Conservation (phyloP, 2,888 invertebrate species). For the Temnothorax ravouxi region DNA sequence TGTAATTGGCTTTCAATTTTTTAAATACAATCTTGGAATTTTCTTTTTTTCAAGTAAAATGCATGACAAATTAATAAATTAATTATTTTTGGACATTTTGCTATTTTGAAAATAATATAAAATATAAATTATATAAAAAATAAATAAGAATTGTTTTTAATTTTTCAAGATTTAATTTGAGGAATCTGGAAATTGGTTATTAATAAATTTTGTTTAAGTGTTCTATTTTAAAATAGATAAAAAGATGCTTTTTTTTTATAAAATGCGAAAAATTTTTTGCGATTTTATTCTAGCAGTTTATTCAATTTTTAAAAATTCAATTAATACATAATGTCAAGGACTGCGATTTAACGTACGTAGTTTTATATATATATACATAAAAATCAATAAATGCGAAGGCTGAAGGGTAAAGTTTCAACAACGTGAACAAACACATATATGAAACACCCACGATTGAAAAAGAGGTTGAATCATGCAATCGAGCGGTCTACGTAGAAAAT, state of each 20-base stretch:
- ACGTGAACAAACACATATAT: slow-evolving; percentile 7
- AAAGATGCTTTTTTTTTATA: background rate
- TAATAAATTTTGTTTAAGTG: background rate
- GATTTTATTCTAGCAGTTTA: background rate
- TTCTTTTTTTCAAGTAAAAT: background rate
- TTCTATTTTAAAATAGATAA: slow-evolving; percentile 2
- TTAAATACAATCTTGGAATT: background rate
- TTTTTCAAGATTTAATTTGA: background rate
- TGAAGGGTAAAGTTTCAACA: slow-evolving; percentile 40
- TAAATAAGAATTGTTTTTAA: background rate
- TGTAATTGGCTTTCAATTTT: background rate
- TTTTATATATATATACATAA: background rate
- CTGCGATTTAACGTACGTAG: slow-evolving; percentile 2
- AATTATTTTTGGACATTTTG: background rate
- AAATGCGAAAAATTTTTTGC: background rate
- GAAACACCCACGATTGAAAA: slow-evolving; percentile 13
- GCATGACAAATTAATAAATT: background rate
- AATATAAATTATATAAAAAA: background rate
- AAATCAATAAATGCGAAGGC: slow-evolving; percentile 28
- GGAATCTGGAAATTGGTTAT: background rate
- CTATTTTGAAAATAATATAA: background rate
- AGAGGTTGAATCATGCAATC: slow-evolving; percentile 21
- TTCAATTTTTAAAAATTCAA: slow-evolving; percentile 17
- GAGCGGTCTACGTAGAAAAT: slow-evolving; percentile 19
- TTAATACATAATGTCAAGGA: background rate